Base-by-base conservation (phyloP, 2,113 vertebrate genomes). In the Dipodomys ordii region DNA sequence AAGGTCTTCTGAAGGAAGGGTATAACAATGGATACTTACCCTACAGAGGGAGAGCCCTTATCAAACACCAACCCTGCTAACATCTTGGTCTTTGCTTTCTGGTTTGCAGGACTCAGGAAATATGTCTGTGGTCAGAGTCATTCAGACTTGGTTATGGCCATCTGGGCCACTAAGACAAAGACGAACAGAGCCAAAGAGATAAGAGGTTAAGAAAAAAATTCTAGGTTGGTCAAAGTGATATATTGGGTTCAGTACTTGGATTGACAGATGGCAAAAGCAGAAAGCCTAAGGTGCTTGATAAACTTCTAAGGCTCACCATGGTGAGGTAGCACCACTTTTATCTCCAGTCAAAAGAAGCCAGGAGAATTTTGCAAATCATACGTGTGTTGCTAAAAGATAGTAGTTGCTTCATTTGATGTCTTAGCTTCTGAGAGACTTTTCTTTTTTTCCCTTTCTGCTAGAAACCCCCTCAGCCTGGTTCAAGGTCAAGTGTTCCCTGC, bases 401-500 rank as follows among this genome's bases (percentile, higher is more conserved):
- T 30, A 69, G 27, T 30, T 60, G 46, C 22, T 46, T 79, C 62
- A 62, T 32, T 83, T 87, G n/a, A 78, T 49, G 71, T 76, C 73
- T 69, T 81, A 18, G 44, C 49, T n/a, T 93, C 20, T 64, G 67
- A 7, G 49, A 20, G n/a, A 49, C 19, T 83, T 39, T 22, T 18
- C 91, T 88, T 74, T 57, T 57, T 57, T 18, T 18, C 53, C 39
- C 39, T 39, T 39, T 23, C 32, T 81, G 22, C 16, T 44, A 89
- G 69, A 83, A 72, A 77, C 62, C 35, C 25, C 8, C 13, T 62
- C 15, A 30, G 10, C 30, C n/a, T 2, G 2, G n/a, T 64, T 88
- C 44, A 35, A 69, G 84, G 81, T 74, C 8, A 44, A 79, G 35
- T 2, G 44, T 76, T 90, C 95, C 93, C 95, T 90, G 74, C 84